Conservation (phyloP, 2,797 vertebrate genomes). For the Aphelocoma californica region DNA sequence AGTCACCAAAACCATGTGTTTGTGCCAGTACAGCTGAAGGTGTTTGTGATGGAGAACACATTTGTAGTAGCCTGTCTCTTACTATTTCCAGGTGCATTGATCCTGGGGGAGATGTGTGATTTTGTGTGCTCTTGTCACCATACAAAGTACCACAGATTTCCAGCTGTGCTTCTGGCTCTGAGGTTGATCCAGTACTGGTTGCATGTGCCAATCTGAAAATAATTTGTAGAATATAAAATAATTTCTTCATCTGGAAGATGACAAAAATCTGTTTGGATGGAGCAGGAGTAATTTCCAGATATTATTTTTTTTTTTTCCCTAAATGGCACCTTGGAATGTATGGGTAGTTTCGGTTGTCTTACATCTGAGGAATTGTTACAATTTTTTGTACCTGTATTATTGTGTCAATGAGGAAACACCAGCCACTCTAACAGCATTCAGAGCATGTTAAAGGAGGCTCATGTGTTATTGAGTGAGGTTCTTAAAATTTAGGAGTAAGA, state of each 20-base stretch:
- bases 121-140: background rate
- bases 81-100: background rate
- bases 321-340: background rate
- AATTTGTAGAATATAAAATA: background rate
- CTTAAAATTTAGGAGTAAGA: background rate
- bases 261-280: background rate
- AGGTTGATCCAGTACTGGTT: background rate
- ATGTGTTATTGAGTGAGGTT: background rate
- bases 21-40: background rate
- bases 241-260: background rate
- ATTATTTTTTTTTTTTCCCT: background rate
- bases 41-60: background rate
- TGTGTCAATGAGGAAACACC: background rate
- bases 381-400: background rate
- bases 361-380: background rate
- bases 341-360: background rate
- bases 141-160: background rate
- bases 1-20: background rate
- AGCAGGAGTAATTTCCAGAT: background rate
- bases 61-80: background rate
- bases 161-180: background rate
- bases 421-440: background rate
- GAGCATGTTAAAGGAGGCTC: background rate
- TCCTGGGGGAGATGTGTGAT: background rate
- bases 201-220: background rate